Percentiles rank a stretch among this genome's conserved stretches.
phyloP scores from a whole-genome alignment of 2,113 vertebrate genomes.

The Machaerirhynchus nigripectus region DNA sequence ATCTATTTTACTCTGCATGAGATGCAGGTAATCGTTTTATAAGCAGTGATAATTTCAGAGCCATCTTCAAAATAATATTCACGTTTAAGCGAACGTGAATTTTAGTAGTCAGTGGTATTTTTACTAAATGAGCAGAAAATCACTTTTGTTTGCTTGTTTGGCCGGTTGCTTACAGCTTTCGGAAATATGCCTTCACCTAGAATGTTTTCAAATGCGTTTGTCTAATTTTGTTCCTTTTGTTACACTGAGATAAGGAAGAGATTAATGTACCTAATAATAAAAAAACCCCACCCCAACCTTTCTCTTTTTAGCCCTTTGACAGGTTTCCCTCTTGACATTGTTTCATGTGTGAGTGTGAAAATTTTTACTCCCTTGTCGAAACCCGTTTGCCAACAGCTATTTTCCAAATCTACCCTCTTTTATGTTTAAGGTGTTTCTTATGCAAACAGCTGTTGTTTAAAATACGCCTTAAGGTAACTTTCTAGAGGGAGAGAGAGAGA shows the following conservation, averaged over 20 bases:
- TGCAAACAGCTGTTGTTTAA: slow-evolving; percentile 26
- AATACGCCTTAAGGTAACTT: slow-evolving; percentile 34
- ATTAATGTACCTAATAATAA: not conserved
- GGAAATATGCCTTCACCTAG: not conserved
- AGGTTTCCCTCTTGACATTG: not conserved
- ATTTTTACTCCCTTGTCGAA: not conserved
- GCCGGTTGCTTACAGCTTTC: not conserved
- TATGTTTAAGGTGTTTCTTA: not conserved
- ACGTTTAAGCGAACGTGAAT: not conserved
- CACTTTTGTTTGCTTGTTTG: not conserved
- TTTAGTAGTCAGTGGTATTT: not conserved
- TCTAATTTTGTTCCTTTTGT: slow-evolving; percentile 17
- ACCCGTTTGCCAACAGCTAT: not conserved
- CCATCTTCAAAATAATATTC: slow-evolving; percentile 10
- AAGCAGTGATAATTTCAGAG: slow-evolving; percentile 2
- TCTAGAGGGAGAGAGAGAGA: not conserved
- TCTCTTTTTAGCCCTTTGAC: not conserved
- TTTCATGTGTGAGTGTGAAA: not conserved
- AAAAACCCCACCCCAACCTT: not conserved
- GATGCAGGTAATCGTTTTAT: not conserved
- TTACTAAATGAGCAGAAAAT: not conserved
- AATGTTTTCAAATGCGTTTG: not conserved
- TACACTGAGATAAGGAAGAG: not conserved
- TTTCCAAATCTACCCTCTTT: not conserved
- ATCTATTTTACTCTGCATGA: not conserved